Percentiles rank a stretch among this genome's conserved stretches.
Evolutionary conservation across 2,113 vertebrate genomes (phyloP).

Genomic region (Erythrocercus mccallii): DNA sequence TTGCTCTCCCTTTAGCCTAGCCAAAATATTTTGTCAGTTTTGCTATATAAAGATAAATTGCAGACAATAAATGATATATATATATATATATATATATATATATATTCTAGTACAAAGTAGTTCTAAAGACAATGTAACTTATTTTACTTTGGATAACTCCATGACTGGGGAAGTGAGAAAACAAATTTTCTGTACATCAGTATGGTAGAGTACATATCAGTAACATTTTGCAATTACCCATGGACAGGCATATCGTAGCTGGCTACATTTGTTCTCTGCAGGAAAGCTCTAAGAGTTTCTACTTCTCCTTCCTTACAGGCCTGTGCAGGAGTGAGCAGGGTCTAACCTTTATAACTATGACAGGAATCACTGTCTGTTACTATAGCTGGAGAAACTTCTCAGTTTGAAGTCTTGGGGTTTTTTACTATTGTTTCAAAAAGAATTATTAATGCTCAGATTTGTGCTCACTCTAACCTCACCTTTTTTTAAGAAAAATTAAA

Average conservation of each 20-base stretch:
- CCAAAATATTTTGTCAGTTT: not conserved
- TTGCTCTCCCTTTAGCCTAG: not conserved
- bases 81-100: not conserved
- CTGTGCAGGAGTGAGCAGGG: not conserved
- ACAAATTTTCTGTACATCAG: not conserved
- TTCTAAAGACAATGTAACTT: not conserved
- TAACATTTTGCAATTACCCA: not conserved
- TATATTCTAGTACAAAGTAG: not conserved
- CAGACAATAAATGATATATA: not conserved
- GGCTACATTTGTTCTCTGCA: not conserved
- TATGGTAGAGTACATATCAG: not conserved
- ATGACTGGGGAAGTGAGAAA: not conserved
- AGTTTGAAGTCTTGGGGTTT: not conserved
- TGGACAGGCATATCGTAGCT: fast-evolving
- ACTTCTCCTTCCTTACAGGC: not conserved
- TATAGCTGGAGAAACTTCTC: not conserved
- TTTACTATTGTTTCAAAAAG: not conserved
- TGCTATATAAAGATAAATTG: not conserved
- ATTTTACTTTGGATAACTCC: not conserved
- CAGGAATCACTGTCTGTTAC: not conserved
- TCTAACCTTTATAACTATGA: not conserved
- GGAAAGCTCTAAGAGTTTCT: not conserved
- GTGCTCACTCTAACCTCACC: not conserved
- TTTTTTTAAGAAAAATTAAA: not conserved
- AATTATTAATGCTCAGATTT: not conserved